Base-by-base conservation (phyloP, 53 echinoderm and acorn worm genomes). In the Mesocentrotus franciscanus region DNA sequence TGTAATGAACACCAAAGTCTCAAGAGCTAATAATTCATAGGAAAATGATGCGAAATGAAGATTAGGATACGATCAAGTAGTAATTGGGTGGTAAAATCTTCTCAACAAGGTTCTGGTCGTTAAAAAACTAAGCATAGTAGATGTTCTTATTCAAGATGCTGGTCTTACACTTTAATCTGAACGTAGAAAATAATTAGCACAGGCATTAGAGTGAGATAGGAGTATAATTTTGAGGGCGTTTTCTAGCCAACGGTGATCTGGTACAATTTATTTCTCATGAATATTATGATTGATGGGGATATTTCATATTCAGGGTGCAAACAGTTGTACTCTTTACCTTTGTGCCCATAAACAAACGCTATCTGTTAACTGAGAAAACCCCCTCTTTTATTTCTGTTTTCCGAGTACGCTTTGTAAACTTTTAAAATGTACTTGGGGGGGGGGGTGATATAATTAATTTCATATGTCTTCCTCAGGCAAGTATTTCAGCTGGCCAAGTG, bases 101-200 rank as follows among this genome's bases (percentile, higher is more conserved):
- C 14, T 58, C 22, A 84, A 84, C 8, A 84, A 84, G 84, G 55
- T 76, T 84, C 84, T 49, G 84, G 84, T 22, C n/a, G 12, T 76
- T 76, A 33, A 76, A 76, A 76, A 76, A 76, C 4, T 76, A 5
- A 68, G 6, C 49, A 49, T 49, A 68, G 66, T 17, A 12, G 74
- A 74, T 10, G 18, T 18, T 29, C 27, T 74, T 30, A 30, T 29
- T 15, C 81, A 42, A 39, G 17, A 8, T 81, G 22, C 81, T 11
- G 81, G 36, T 81, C 39, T 16, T 22, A 42, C 9, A 18, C 8
- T 36, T 42, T 8, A 81, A 1, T 18, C 20, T 16, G 7, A 64
- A 7, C 15, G 64, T 42, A 81, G 20, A 20, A 42, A 81, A 81
- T 87, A 87, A 87, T 87, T 58, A 87, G 87, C 87, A 87, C 87